Conservation (phyloP, 2,888 invertebrate species). For the Anodontia alba region DNA sequence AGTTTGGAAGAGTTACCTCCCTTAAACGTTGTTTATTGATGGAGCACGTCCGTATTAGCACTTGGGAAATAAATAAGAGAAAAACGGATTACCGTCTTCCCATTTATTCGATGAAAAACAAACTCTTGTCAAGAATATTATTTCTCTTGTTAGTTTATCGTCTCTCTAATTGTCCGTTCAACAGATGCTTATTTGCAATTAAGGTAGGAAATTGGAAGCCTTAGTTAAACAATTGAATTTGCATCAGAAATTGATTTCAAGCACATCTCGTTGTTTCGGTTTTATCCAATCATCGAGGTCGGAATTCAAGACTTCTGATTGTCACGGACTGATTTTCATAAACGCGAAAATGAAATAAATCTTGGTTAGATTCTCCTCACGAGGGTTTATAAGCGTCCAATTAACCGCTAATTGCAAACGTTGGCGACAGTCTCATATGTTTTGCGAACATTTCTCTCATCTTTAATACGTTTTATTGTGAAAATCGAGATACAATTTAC, state of each 20-base stretch:
- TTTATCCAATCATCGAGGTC: background rate
- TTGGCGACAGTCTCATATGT: slow-evolving; percentile 55
- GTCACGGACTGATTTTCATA: background rate
- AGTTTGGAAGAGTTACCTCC: too few relatives aligned
- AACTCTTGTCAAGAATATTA: too few relatives aligned
- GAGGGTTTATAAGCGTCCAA: slow-evolving; percentile 37
- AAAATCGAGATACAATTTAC: slow-evolving; percentile 62
- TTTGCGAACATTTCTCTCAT: slow-evolving; percentile 39
- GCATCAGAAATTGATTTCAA: background rate
- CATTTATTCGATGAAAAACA: too few relatives aligned
- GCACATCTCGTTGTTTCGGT: background rate
- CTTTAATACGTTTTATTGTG: slow-evolving; percentile 48
- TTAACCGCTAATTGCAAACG: slow-evolving; percentile 52
- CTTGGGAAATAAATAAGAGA: too few relatives aligned
- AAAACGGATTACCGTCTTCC: too few relatives aligned
- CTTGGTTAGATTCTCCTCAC: slow-evolving; percentile 22
- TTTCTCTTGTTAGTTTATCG: too few relatives aligned
- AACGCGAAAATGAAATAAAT: slow-evolving; percentile 19
- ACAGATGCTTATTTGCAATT: too few relatives aligned
- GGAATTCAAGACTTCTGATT: background rate
- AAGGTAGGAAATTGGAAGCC: too few relatives aligned
- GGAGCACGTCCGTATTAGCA: too few relatives aligned
- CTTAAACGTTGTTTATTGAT: too few relatives aligned
- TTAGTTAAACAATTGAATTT: slow-evolving; percentile 3
- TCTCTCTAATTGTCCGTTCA: too few relatives aligned